Conservation (phyloP, 2,888 invertebrate genomes). For the Dicroscelio sp. region DNA sequence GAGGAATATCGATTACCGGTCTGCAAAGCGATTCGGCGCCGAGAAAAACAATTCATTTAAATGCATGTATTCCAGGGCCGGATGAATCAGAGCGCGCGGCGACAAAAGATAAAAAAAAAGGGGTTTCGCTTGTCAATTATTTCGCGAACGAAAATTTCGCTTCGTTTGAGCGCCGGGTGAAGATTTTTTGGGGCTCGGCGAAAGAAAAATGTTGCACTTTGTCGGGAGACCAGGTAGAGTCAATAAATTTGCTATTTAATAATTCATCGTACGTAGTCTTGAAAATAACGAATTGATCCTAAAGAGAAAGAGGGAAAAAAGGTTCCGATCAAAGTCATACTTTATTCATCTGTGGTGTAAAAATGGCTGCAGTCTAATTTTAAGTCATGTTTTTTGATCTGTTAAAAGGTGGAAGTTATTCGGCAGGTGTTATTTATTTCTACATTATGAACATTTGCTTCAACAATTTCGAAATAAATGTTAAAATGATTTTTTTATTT, state of each 20-base stretch:
- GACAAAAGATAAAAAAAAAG: neutral
- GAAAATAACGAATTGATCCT: slow-evolving; percentile 48
- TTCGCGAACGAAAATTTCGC: neutral
- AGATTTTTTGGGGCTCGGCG: neutral
- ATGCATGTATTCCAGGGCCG: slow-evolving; percentile 75
- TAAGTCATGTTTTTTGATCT: no score
- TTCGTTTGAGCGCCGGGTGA: neutral
- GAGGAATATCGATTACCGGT: slow-evolving; percentile 68
- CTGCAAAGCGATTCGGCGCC: slow-evolving; percentile 48
- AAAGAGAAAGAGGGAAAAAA: neutral
- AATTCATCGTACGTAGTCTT: slow-evolving; percentile 54
- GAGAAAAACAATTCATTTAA: slow-evolving; percentile 77
- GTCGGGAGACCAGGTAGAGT: slow-evolving; percentile 3
- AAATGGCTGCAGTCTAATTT: no score
- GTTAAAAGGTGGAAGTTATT: no score
- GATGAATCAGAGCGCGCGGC: neutral
- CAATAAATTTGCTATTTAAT: slow-evolving; percentile 62
- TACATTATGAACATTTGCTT: no score
- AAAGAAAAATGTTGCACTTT: slow-evolving; percentile 36
- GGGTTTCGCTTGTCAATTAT: neutral
- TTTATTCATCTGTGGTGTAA: slow-evolving; percentile 59
- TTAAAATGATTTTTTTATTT: no score
- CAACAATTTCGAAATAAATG: no score
- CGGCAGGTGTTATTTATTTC: no score
- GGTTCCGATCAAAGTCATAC: slow-evolving; percentile 25